Evolutionary conservation across 2,113 vertebrate genomes (phyloP).

Genomic region (Caloenas nicobarica): DNA sequence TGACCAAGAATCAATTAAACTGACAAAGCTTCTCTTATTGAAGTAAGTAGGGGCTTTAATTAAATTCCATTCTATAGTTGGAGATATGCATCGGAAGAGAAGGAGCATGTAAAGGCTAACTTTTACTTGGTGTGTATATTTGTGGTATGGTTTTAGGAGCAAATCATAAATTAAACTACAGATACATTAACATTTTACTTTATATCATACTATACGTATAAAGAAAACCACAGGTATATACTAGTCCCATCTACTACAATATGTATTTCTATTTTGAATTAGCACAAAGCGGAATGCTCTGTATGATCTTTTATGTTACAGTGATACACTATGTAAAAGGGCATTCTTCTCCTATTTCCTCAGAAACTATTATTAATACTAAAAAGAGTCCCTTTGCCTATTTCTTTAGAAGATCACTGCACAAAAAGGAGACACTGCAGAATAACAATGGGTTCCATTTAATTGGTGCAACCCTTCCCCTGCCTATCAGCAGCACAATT

Average conservation of each 20-base stretch:
- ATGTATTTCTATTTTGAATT: not conserved
- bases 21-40: conserved; percentile 67
- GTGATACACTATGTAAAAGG: not conserved
- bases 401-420: not conserved
- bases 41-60: conserved; percentile 73
- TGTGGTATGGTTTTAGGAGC: not conserved
- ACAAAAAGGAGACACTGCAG: not conserved
- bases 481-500: not conserved
- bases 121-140: not conserved
- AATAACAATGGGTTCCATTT: not conserved
- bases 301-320: not conserved
- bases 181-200: not conserved
- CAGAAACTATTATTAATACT: conserved; percentile 10
- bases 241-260: not conserved
- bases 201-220: not conserved
- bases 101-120: not conserved
- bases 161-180: conserved; percentile 8
- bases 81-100: conserved; percentile 11
- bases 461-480: not conserved
- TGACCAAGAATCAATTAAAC: conserved; percentile 79
- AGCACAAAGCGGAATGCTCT: not conserved
- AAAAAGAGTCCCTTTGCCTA: not conserved
- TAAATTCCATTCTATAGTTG: conserved; percentile 71
- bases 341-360: not conserved
- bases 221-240: not conserved